phyloP scores from a whole-genome alignment of 1,140 invertebrate species.

The Achatina immaculata region DNA sequence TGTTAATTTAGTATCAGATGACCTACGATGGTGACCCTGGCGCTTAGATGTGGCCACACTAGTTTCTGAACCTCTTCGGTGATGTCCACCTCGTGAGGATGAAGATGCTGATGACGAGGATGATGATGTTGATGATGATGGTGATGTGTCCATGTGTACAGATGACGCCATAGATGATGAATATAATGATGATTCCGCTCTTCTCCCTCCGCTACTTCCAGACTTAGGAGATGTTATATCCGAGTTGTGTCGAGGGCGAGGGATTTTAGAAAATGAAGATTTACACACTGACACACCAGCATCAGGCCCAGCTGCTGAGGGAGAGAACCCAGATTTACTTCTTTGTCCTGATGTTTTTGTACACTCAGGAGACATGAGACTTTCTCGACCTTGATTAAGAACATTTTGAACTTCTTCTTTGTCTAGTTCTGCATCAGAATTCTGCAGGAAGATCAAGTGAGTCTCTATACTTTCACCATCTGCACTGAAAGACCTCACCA shows the following conservation, averaged over 20 bases:
- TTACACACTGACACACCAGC: neutral
- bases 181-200: neutral
- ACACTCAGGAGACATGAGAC: constrained; percentile 46
- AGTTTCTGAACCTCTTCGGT: constrained; percentile 24
- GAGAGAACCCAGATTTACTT: neutral
- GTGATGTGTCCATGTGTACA: constrained; percentile 24
- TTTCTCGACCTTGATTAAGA: constrained; percentile 55
- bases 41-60: neutral
- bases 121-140: constrained; percentile 10
- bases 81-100: neutral
- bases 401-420: constrained; percentile 61
- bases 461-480: constrained; percentile 10
- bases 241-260: constrained; percentile 19
- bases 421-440: constrained; percentile 45
- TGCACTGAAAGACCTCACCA: neutral
- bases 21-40: constrained; percentile 9
- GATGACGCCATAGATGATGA: constrained; percentile 21
- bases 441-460: constrained; percentile 6
- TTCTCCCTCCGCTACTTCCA: neutral
- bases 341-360: neutral
- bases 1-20: constrained; percentile 28
- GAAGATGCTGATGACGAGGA: constrained; percentile 15
- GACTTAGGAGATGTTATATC: neutral
- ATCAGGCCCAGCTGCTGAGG: neutral
- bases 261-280: constrained; percentile 34